Base-by-base conservation (phyloP, 2,797 vertebrate species). In the Hypotaenidia okinawae region DNA sequence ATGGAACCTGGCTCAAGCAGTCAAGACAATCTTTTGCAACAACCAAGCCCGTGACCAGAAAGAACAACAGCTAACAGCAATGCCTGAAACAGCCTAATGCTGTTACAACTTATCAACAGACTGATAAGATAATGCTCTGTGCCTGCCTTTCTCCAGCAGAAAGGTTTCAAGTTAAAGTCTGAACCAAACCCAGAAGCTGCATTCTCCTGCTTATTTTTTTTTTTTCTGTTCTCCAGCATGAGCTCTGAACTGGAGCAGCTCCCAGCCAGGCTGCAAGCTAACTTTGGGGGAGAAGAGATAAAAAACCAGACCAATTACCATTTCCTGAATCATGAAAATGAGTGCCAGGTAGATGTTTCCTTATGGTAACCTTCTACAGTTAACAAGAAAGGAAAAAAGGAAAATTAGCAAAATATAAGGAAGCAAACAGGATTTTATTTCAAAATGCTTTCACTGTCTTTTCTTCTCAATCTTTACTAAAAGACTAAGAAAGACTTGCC, bases 71-170 rank as follows among this genome's bases (percentile, higher is more conserved):
- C 93, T 84, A 83, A 92, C 30, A 97, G 92, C 75, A 90, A 32
- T 61, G 90, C 92, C 70, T 94, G 59, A 82, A 90, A 93, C 84
- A 93, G 88, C 81, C 81, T 87, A 87, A 95, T 67, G 51, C 92
- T 95, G 89, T 95, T 95, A 92, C 16, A 5, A 28, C 54, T 97
- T 97, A 97, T 97, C 95, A 90, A 18, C 67, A 63, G 52, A 45
- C 90, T 74, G 96, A 97, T 97, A 97, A 97, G 96, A 97, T 96
- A 96, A 90, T 61, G 78, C 52, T 84, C 68, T 52, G 28, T 11
- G 84, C 61, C 25, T 19, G 90, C 93, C 96, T 91, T 97, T 96
- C 94, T 93, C 90, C 72, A 85, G 68, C 78, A 92, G 70, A 77
- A 90, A 82, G 63, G 79, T 76, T 95, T 82, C 86, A 89, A 89